Conservation (phyloP, 2,888 invertebrate genomes). For the Thalpophila matura region DNA sequence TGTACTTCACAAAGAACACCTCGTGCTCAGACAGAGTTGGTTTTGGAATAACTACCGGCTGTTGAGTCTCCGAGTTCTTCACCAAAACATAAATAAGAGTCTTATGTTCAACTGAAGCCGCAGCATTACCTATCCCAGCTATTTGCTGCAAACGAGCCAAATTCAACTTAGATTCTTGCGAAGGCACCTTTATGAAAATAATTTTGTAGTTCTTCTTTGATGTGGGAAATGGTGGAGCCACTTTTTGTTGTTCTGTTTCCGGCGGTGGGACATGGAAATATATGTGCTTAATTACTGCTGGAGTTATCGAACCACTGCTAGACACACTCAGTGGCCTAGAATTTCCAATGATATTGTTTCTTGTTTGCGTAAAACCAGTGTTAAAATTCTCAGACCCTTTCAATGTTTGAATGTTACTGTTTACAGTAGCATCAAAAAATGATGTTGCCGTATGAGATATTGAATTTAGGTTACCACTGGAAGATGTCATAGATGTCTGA, state of each 20-base stretch:
- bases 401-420: constrained; percentile 2
- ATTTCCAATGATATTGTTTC: constrained; percentile 13
- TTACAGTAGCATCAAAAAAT: background rate
- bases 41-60: constrained; percentile 63
- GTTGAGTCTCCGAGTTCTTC: constrained; percentile 92
- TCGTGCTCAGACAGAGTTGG: constrained; percentile 90
- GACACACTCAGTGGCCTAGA: background rate
- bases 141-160: constrained; percentile 80
- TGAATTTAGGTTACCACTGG: constrained; percentile 28
- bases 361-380: constrained; percentile 10
- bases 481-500: background rate
- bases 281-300: constrained; percentile 92
- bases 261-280: constrained; percentile 94
- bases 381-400: constrained; percentile 14
- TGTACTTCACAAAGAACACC: constrained; percentile 93
- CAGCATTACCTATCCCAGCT: constrained; percentile 91
- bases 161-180: constrained; percentile 87
- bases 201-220: constrained; percentile 94
- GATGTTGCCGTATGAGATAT: no score
- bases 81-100: constrained; percentile 94
- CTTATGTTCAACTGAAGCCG: constrained; percentile 92
- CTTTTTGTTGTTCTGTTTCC: constrained; percentile 91
- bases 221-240: constrained; percentile 82
- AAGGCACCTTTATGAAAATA: constrained; percentile 94
- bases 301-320: constrained; percentile 61